phyloP scores from a whole-genome alignment of 1,140 invertebrate species.

The Drosophila pseudoobscura region DNA sequence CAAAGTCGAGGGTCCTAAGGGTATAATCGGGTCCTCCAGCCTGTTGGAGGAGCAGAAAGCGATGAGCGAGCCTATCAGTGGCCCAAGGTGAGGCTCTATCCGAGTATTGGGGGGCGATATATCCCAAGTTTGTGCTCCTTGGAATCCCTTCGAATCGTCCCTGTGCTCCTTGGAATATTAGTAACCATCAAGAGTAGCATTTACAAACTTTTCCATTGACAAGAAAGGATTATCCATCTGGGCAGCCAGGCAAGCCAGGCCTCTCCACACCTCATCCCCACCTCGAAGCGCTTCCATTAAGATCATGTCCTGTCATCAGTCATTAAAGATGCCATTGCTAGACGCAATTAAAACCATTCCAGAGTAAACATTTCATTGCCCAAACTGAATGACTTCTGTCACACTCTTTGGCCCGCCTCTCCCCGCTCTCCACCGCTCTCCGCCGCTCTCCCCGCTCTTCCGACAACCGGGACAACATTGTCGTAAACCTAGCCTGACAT shows the following conservation, averaged over 20 bases:
- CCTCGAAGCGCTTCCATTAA: slow-evolving; percentile 13
- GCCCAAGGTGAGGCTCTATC: no score
- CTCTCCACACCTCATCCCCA: slow-evolving; percentile 22
- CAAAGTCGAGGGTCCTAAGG: no score
- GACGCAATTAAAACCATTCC: slow-evolving; percentile 79
- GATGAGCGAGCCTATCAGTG: no score
- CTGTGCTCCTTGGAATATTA: no score
- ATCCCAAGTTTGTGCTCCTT: no score
- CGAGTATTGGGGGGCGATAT: no score
- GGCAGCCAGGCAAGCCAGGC: slow-evolving; percentile 27
- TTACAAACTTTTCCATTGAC: background rate
- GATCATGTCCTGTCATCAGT: slow-evolving; percentile 58
- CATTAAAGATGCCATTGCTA: slow-evolving; percentile 75
- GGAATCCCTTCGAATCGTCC: no score
- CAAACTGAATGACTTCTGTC: slow-evolving; percentile 54
- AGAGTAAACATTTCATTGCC: slow-evolving; percentile 73
- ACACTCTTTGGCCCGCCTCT: background rate
- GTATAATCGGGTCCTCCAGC: no score
- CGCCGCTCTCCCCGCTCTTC: background rate
- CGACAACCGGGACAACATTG: slow-evolving; percentile 54
- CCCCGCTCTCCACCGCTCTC: background rate
- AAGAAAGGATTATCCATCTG: slow-evolving; percentile 27
- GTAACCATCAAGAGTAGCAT: no score
- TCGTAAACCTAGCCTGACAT: slow-evolving; percentile 74
- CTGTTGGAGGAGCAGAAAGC: no score